Conservation (phyloP, 2,797 vertebrate species). For the Sebastiscus albofasciatus region DNA sequence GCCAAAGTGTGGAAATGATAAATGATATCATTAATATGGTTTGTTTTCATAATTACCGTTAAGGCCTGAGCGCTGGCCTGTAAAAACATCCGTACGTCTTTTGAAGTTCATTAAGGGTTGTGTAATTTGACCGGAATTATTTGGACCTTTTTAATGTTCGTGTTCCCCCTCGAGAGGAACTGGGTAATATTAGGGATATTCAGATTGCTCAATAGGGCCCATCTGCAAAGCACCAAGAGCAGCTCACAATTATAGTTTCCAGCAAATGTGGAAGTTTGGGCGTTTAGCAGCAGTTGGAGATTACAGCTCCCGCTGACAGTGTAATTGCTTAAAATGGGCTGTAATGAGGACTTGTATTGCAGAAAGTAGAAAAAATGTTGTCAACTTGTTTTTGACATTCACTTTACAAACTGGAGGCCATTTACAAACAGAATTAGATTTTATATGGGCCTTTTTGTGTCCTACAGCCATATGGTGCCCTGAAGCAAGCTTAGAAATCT, state of each 20-base stretch:
- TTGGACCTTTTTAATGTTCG: slow-evolving; percentile 69
- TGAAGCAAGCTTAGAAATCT: neutral
- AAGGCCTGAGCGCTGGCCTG: slow-evolving; percentile 68
- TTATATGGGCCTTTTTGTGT: slow-evolving; percentile 12
- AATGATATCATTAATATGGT: slow-evolving; percentile 82
- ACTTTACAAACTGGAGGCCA: slow-evolving; percentile 47
- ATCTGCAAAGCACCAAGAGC: slow-evolving; percentile 71
- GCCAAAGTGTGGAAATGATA: slow-evolving; percentile 79
- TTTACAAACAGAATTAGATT: slow-evolving; percentile 47
- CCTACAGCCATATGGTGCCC: slow-evolving; percentile 8
- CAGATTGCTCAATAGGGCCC: slow-evolving; percentile 70
- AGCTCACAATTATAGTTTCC: slow-evolving; percentile 77
- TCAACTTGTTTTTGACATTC: slow-evolving; percentile 60
- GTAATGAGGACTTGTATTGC: slow-evolving; percentile 75
- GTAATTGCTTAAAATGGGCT: slow-evolving; percentile 76
- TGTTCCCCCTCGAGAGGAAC: slow-evolving; percentile 71
- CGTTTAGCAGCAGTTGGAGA: slow-evolving; percentile 75
- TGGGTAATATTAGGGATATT: slow-evolving; percentile 77
- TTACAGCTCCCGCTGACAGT: slow-evolving; percentile 80
- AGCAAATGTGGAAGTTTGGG: slow-evolving; percentile 78
- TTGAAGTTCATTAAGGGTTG: slow-evolving; percentile 78
- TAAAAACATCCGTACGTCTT: slow-evolving; percentile 77
- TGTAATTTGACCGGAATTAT: slow-evolving; percentile 77
- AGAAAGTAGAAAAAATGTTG: slow-evolving; percentile 61
- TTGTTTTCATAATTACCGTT: slow-evolving; percentile 83